Base-by-base conservation (phyloP, 92 coral and sea anemone species). In the Paragorgia papillata region DNA sequence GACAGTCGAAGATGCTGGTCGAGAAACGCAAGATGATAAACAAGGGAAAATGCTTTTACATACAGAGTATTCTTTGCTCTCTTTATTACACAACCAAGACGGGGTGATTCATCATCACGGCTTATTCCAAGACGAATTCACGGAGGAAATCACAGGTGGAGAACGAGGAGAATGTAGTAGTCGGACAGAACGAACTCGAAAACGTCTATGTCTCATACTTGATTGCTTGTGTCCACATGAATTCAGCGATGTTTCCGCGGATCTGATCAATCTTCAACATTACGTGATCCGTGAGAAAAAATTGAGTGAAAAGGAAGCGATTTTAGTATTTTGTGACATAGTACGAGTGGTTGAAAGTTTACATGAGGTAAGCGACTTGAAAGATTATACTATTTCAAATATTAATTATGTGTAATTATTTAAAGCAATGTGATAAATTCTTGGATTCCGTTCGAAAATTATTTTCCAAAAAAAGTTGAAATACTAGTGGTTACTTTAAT, bases 61-160 rank as follows among this genome's bases (percentile, higher is more conserved):
- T 65, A 95, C 99, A 1, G 99, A 95, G 73, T 95, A 90, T 25
- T 95, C 99, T 0, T 63, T 95, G 29, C 91, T 95, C 9, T 95
- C 99, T 9, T 88, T 95, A 8, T 74, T 95, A 8, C 92, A 91
- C 77, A 92, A 95, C 53, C 97, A 95, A 87, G 97, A 95, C 35
- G 99, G 99, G 32, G 99, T 95, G 17, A 91, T 95, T 2, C 99
- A 95, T 73, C 92, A 89, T 66, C 96, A 95, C 56, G 99, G 99
- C 18, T 87, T 95, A 27, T 95, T 95, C 81, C 90, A 95, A 57
- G 99, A 95, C 77, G 97, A 92, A 75, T 95, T 90, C 66, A 74
- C 80, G 56, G 99, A 95, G 56, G 99, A 95, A 60, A 50, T 73
- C 20, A 61, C 82, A 17, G 69, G 56, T 44, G 60, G 81, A 27